Evolutionary conservation across 2,888 invertebrate species (phyloP).

Genomic region (Clitarchus hookeri): DNA sequence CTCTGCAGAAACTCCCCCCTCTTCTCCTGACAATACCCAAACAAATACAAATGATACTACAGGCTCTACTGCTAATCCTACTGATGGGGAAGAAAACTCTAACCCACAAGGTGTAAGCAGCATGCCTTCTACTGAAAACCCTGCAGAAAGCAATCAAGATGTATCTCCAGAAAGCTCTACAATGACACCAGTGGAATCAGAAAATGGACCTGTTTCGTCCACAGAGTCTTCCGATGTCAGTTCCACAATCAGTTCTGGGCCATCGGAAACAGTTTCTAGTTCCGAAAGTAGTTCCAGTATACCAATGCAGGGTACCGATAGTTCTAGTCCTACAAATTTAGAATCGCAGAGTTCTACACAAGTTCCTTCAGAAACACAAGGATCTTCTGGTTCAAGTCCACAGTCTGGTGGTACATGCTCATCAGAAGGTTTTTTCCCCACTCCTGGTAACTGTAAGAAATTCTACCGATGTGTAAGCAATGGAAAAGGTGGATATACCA

Average conservation of each 20-base stretch:
- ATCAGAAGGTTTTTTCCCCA: constrained; percentile 66
- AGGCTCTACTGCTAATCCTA: not conserved
- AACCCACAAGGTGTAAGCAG: not conserved
- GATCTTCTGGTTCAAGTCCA: not conserved
- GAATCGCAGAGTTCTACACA: not conserved
- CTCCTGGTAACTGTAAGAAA: constrained; percentile 64
- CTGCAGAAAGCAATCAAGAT: not conserved
- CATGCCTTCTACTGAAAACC: not conserved
- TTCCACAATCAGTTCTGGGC: not conserved
- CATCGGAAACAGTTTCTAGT: not conserved
- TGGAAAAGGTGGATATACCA: constrained; percentile 55
- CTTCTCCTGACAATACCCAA: not conserved
- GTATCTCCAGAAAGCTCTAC: not conserved
- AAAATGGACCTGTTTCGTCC: not conserved
- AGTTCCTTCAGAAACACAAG: not conserved
- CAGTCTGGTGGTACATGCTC: constrained; percentile 3
- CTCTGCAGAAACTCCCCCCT: not conserved
- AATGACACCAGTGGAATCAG: not conserved
- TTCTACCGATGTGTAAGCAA: constrained; percentile 67
- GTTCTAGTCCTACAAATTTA: not conserved
- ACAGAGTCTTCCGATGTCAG: not conserved
- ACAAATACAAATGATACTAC: not conserved
- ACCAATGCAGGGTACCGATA: not conserved
- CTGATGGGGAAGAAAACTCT: not conserved
- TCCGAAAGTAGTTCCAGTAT: not conserved